These are phyloP conservation scores for Popillia japonica DNA, from an alignment of 1,140 invertebrate genomes.

Conservation along the genomic window DNA sequence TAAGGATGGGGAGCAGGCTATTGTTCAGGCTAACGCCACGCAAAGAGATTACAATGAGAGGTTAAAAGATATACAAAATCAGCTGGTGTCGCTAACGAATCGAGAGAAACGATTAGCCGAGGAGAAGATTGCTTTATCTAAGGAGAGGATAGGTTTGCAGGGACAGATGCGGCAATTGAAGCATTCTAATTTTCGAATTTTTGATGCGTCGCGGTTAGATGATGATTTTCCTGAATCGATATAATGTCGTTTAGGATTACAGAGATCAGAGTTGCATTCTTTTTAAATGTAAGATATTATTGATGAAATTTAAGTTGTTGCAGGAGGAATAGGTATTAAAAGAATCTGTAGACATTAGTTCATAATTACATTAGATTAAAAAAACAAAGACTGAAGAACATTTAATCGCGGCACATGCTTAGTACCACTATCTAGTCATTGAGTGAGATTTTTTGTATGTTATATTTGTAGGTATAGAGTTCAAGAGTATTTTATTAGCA, in stretches of 20 bases:
- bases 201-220: conserved; percentile 3
- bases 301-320: too few species aligned
- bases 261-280: neutral
- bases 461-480: too few species aligned
- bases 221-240: conserved; percentile 17
- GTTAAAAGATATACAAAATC: conserved; percentile 53
- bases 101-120: conserved; percentile 57
- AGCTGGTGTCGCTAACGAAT: conserved; percentile 48
- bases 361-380: too few species aligned
- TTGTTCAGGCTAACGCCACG: conserved; percentile 55
- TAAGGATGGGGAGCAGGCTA: conserved; percentile 53
- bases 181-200: neutral
- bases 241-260: neutral
- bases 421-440: too few species aligned
- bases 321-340: too few species aligned
- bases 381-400: too few species aligned
- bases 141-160: conserved; percentile 47
- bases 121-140: conserved; percentile 56
- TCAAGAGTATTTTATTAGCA: too few species aligned
- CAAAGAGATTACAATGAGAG: conserved; percentile 57
- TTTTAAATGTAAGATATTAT: neutral
- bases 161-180: conserved; percentile 11
- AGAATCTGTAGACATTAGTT: too few species aligned
- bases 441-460: too few species aligned
- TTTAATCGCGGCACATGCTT: too few species aligned